Percentiles rank a stretch among this genome's conserved stretches.
Evolutionary conservation across 2,113 vertebrate genomes (phyloP).

Genomic region (Mastomys coucha): DNA sequence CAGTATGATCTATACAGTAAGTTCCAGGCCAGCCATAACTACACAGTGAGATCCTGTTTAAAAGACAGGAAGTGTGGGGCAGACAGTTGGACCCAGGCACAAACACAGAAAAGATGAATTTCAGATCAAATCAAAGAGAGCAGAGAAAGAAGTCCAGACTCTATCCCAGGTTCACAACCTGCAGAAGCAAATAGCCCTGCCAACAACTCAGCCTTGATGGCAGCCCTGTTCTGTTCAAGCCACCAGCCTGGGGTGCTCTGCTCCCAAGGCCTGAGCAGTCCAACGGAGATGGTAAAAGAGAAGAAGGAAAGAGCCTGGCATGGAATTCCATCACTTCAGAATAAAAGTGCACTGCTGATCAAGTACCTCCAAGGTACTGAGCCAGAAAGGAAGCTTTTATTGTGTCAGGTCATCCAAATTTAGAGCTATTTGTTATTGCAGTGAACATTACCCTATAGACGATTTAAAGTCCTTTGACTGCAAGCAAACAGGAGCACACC

Average conservation of each 20-base stretch:
- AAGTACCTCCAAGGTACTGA: background rate
- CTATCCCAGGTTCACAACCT: background rate
- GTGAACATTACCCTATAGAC: background rate
- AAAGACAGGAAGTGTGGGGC: background rate
- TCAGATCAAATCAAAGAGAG: background rate
- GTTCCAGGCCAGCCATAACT: background rate
- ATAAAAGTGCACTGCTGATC: background rate
- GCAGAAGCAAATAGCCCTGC: background rate
- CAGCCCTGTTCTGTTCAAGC: background rate
- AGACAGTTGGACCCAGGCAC: background rate
- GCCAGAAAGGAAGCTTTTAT: background rate
- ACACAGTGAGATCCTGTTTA: background rate
- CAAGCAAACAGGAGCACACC: background rate
- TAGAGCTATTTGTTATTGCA: background rate
- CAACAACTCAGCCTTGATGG: background rate
- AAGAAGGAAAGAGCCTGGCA: background rate
- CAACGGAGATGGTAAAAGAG: background rate
- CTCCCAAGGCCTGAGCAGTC: background rate
- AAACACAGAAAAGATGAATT: background rate
- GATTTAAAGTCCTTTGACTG: constrained; percentile 13
- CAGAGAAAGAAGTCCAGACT: background rate
- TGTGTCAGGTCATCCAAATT: background rate
- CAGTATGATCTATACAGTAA: background rate
- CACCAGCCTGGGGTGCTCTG: background rate
- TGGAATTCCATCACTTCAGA: constrained; percentile 32